Evolutionary conservation across 2,113 vertebrate species (phyloP).

Genomic region (Nibea coibor): DNA sequence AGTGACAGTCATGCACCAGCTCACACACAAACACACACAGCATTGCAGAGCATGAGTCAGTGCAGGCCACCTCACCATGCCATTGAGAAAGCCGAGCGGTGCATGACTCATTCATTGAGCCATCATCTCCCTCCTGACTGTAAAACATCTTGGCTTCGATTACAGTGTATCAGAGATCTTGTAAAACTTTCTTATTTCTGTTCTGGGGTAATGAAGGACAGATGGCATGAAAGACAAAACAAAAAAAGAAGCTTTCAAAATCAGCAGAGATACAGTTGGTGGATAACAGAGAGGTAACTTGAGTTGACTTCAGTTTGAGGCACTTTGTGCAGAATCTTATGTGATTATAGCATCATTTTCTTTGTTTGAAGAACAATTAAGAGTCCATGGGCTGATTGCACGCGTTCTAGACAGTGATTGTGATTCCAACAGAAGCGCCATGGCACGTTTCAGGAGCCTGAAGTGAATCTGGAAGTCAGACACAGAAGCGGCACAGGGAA

Average conservation of each 20-base stretch:
- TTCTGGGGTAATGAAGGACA: conserved; percentile 63
- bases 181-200: conserved; percentile 64
- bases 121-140: conserved; percentile 56
- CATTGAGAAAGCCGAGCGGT: conserved; percentile 53
- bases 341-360: too few relatives aligned
- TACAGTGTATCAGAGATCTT: conserved; percentile 51
- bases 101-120: conserved; percentile 68
- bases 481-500: too few relatives aligned
- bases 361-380: too few relatives aligned
- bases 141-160: conserved; percentile 69
- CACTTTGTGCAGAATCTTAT: too few relatives aligned
- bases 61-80: conserved; percentile 48
- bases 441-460: too few relatives aligned
- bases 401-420: too few relatives aligned
- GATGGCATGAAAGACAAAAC: conserved; percentile 49
- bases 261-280: background rate
- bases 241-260: conserved; percentile 3
- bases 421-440: too few relatives aligned
- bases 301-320: too few relatives aligned
- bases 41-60: conserved; percentile 40
- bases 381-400: too few relatives aligned
- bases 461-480: too few relatives aligned
- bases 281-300: too few relatives aligned
- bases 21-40: conserved; percentile 10
- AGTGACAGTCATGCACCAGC: conserved; percentile 2